phyloP scores from a whole-genome alignment of 2,888 invertebrate genomes.

The Eutolmus rufibarbis region DNA sequence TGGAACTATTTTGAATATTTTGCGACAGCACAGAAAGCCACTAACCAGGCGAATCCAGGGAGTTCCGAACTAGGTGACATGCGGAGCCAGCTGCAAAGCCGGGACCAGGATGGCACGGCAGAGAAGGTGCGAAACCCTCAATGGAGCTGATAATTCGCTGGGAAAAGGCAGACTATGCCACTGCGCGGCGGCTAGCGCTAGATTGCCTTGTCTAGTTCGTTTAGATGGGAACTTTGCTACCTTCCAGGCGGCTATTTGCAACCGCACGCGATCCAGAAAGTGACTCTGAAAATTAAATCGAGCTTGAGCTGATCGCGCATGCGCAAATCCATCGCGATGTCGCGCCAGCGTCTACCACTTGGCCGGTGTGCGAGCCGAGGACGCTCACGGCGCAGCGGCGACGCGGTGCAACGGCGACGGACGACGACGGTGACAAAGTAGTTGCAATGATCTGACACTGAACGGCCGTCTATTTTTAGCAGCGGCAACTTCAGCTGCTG shows the following conservation, averaged over 20 bases:
- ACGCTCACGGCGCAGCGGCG: neutral
- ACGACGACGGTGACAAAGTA: slow-evolving; percentile 5
- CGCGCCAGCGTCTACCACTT: slow-evolving; percentile 8
- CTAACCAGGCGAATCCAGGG: neutral
- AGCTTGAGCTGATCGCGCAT: slow-evolving; percentile 6
- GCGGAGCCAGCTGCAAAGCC: neutral
- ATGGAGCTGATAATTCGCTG: neutral
- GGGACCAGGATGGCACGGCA: neutral
- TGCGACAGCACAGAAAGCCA: slow-evolving; percentile 10
- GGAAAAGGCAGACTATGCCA: neutral
- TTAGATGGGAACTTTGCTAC: neutral
- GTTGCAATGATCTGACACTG: slow-evolving; percentile 30
- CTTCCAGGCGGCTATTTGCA: neutral
- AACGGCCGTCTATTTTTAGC: slow-evolving; percentile 24
- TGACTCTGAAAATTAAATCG: slow-evolving; percentile 24
- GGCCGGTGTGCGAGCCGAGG: neutral
- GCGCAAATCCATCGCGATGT: slow-evolving; percentile 13
- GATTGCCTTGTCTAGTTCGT: neutral
- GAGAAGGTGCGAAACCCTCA: neutral
- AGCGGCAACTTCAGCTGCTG: neutral
- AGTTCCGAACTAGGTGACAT: slow-evolving; percentile 8
- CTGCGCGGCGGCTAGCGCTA: neutral
- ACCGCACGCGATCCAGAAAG: slow-evolving; percentile 16
- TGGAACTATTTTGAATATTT: slow-evolving; percentile 21
- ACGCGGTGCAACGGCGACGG: neutral